A percentile compares a stretch with the other conserved stretches of the same genome.
These are phyloP conservation scores for Catalaphyllia jardinei DNA, from an alignment of 64 coral and sea anemone genomes.

Conservation along the genomic window DNA sequence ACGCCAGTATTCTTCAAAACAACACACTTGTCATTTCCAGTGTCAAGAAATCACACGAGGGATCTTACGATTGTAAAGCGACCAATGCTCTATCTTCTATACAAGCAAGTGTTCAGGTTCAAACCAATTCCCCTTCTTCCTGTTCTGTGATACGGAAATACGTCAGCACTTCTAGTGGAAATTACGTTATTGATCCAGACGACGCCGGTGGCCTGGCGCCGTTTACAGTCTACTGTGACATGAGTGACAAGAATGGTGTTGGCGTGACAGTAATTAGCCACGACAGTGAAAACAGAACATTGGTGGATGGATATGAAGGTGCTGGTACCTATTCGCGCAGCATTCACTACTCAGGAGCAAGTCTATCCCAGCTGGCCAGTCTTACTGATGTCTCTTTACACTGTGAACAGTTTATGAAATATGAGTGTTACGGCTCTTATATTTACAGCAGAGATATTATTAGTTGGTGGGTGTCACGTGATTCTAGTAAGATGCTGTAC, in stretches of 20 bases:
- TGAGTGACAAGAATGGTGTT: conserved; percentile 36
- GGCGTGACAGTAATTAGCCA: conserved; percentile 47
- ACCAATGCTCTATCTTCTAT: neutral
- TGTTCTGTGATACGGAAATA: conserved; percentile 20
- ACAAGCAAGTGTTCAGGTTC: neutral
- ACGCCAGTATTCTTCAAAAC: neutral
- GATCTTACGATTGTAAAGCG: conserved; percentile 2
- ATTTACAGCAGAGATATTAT: neutral
- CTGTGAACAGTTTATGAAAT: conserved; percentile 57
- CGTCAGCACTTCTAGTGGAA: neutral
- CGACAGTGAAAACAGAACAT: conserved; percentile 18
- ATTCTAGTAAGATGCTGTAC: conserved; percentile 18
- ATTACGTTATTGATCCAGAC: conserved; percentile 51
- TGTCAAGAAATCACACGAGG: neutral
- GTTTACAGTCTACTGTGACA: conserved; percentile 48
- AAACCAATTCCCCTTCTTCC: neutral
- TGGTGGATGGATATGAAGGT: neutral
- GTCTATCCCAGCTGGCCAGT: neutral
- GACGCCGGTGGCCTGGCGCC: neutral
- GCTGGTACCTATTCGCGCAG: neutral
- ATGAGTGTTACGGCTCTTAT: neutral
- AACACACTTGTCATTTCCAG: neutral
- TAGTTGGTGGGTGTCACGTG: conserved; percentile 60
- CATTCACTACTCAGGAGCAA: conserved; percentile 29
- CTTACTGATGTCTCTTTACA: conserved; percentile 14